These are phyloP conservation scores for Hoplodrina blanda DNA, from an alignment of 2,888 invertebrate species.

Conservation along the genomic window DNA sequence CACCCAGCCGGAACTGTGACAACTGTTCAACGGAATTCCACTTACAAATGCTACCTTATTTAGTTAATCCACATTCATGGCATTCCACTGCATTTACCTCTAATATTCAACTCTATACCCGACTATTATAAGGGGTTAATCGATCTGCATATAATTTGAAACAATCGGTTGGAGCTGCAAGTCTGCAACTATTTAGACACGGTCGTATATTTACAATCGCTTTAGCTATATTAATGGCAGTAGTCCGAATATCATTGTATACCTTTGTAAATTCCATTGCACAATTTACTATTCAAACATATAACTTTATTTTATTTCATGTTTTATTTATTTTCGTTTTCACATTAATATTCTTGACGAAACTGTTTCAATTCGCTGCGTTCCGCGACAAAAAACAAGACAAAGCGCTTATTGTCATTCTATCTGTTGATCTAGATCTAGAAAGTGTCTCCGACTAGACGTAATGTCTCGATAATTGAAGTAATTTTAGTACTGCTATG, in stretches of 20 bases:
- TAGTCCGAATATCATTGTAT: slow-evolving; percentile 36
- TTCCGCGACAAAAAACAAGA: slow-evolving; percentile 39
- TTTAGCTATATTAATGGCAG: slow-evolving; percentile 44
- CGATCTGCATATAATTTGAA: slow-evolving; percentile 32
- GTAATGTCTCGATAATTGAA: slow-evolving; percentile 49
- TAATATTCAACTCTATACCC: slow-evolving; percentile 38
- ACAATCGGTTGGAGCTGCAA: slow-evolving; percentile 45
- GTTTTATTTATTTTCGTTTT: slow-evolving; percentile 34
- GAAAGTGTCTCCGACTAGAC: slow-evolving; percentile 60
- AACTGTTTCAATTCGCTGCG: slow-evolving; percentile 35
- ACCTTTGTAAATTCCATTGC: slow-evolving; percentile 28
- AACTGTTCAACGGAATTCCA: slow-evolving; percentile 66
- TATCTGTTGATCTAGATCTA: slow-evolving; percentile 60
- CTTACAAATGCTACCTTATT: slow-evolving; percentile 62
- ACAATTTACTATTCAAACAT: slow-evolving; percentile 20
- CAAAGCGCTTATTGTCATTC: slow-evolving; percentile 55
- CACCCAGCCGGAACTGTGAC: slow-evolving; percentile 70
- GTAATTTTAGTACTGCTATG: slow-evolving; percentile 36
- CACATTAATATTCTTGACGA: slow-evolving; percentile 37
- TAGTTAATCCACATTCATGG: slow-evolving; percentile 64
- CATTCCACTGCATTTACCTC: slow-evolving; percentile 55
- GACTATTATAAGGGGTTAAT: slow-evolving; percentile 38
- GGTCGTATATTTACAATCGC: slow-evolving; percentile 46
- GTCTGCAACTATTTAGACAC: slow-evolving; percentile 37
- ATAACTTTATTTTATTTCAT: slow-evolving; percentile 32